phyloP scores from a whole-genome alignment of 1,140 invertebrate genomes.

The Aphis craccivora region DNA sequence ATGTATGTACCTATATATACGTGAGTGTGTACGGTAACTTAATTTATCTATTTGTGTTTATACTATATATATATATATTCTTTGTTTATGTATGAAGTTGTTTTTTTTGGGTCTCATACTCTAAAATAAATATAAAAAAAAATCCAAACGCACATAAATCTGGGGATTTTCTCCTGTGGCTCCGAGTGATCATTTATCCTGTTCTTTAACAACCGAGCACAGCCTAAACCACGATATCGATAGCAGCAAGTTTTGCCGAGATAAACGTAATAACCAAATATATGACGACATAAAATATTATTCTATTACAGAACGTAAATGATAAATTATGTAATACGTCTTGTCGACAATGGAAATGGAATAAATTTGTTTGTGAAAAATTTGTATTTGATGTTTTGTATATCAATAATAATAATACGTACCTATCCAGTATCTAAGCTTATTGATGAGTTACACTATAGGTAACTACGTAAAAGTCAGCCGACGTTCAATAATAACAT shows the following conservation, averaged over 20 bases:
- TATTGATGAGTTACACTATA: not conserved
- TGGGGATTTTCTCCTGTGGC: not conserved
- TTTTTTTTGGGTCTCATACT: not conserved
- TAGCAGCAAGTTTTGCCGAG: not conserved
- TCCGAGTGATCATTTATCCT: not conserved
- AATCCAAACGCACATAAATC: not conserved
- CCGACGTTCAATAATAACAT: not conserved
- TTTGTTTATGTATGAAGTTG: not conserved
- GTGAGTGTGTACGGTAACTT: not conserved
- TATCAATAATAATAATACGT: not conserved
- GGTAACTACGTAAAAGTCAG: not conserved
- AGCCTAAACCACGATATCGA: not conserved
- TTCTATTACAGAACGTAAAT: not conserved
- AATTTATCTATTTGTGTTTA: not conserved
- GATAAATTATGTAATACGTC: not conserved
- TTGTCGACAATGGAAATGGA: not conserved
- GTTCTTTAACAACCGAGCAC: not conserved
- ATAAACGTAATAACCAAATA: not conserved
- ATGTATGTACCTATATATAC: not conserved
- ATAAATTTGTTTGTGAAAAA: not conserved
- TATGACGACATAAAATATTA: constrained; percentile 11
- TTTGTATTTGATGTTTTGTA: not conserved
- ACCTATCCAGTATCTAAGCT: not conserved
- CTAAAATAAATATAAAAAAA: not conserved
- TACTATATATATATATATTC: too few species aligned